A percentile compares a stretch with the other conserved stretches of the same genome.
phyloP scores from a whole-genome alignment of 1,140 invertebrate species.

The Pseudomyrmex cubaensis region DNA sequence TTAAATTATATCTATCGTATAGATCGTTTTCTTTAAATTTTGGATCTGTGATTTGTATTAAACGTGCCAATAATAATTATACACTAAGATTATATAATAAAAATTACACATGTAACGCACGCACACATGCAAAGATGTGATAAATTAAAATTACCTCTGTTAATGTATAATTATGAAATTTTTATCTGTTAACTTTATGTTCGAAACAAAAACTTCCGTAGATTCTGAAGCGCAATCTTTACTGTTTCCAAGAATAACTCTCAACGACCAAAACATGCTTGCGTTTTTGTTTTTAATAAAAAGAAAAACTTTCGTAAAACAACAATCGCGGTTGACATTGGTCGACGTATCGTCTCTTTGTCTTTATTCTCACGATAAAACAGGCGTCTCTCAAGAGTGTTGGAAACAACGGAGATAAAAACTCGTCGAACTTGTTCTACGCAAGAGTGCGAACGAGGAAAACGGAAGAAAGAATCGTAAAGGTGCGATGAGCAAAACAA shows the following conservation, averaged over 20 bases:
- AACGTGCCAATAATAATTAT: conserved; percentile 34
- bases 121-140: not conserved
- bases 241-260: conserved; percentile 15
- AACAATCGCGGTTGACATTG: conserved; percentile 1
- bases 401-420: conserved; percentile 58
- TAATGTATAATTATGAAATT: not conserved
- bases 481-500: not conserved
- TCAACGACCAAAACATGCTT: not conserved
- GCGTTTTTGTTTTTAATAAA: not conserved
- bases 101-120: not conserved
- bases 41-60: conserved; percentile 39
- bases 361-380: conserved; percentile 56
- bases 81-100: conserved; percentile 13
- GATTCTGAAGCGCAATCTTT: not conserved
- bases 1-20: conserved; percentile 39
- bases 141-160: not conserved
- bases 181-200: not conserved
- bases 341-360: conserved; percentile 23
- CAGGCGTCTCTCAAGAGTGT: conserved; percentile 37
- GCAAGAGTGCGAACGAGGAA: conserved; percentile 15
- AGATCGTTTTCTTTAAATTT: conserved; percentile 22
- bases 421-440: conserved; percentile 59
- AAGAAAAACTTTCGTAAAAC: not conserved
- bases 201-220: not conserved
- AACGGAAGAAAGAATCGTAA: conserved; percentile 48